Percentiles rank a stretch among this genome's conserved stretches.
Evolutionary conservation across 2,113 vertebrate genomes (phyloP).

Genomic region (Smithornis capensis): DNA sequence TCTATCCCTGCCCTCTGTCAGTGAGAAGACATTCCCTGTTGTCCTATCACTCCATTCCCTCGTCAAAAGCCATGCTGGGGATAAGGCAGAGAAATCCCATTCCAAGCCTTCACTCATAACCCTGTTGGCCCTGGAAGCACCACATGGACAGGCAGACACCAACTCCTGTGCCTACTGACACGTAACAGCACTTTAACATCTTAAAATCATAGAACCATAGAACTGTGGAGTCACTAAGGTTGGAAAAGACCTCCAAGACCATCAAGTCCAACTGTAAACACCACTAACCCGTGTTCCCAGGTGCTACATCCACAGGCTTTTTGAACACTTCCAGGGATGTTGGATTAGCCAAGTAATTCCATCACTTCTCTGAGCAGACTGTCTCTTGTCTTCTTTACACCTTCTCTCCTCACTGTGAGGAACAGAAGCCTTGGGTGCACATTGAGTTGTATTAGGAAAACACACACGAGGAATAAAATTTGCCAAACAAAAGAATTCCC

Average conservation of each 20-base stretch:
- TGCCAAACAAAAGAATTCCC: neutral
- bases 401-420: neutral
- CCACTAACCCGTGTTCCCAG: neutral
- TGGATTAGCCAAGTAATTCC: neutral
- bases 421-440: rapidly evolving
- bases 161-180: rapidly evolving
- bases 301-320: neutral
- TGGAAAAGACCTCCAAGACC: no score
- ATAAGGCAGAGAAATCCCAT: neutral
- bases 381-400: neutral
- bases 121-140: rapidly evolving
- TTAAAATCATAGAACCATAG: neutral
- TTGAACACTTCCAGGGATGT: neutral
- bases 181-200: rapidly evolving
- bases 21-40: neutral
- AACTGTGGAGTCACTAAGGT: no score
- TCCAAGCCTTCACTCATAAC: neutral
- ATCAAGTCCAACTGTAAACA: neutral
- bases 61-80: neutral
- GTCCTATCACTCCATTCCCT: neutral
- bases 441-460: rapidly evolving
- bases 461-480: neutral
- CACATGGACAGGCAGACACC: no score
- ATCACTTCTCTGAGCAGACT: neutral
- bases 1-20: neutral